Conservation (phyloP, 2,797 vertebrate species). For the Stomatorhinus walkeri region DNA sequence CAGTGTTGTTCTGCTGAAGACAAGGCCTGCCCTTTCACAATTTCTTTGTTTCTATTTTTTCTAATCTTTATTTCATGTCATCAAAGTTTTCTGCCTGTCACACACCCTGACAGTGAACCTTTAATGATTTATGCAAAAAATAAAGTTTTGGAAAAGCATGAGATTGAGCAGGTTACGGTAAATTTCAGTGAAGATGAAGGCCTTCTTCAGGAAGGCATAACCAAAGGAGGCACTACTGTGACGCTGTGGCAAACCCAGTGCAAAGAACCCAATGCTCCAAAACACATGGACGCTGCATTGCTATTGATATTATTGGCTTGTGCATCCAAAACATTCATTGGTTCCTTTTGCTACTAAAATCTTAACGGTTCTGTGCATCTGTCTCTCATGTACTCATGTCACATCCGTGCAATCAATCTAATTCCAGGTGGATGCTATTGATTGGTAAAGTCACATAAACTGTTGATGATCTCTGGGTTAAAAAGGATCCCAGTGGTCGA, state of each 20-base stretch:
- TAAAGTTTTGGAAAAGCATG: neutral
- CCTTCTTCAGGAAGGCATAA: neutral
- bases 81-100: conserved; percentile 16
- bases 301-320: neutral
- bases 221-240: neutral
- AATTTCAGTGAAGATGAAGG: conserved; percentile 24
- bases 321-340: neutral
- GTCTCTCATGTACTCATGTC: neutral
- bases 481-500: neutral
- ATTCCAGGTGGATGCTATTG: neutral
- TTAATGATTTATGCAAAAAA: conserved; percentile 1
- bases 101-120: neutral
- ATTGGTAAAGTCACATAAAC: conserved; percentile 9
- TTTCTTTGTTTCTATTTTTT: conserved; percentile 6
- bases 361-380: neutral
- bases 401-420: neutral
- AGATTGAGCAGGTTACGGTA: conserved; percentile 21
- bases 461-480: neutral
- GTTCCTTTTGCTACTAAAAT: neutral
- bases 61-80: neutral
- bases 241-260: neutral
- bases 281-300: neutral
- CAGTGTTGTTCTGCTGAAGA: conserved; percentile 6
- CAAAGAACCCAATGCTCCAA: neutral
- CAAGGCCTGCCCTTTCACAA: neutral